Evolutionary conservation across 2,797 vertebrate genomes (phyloP).

Genomic region (Gobio occitaniae): DNA sequence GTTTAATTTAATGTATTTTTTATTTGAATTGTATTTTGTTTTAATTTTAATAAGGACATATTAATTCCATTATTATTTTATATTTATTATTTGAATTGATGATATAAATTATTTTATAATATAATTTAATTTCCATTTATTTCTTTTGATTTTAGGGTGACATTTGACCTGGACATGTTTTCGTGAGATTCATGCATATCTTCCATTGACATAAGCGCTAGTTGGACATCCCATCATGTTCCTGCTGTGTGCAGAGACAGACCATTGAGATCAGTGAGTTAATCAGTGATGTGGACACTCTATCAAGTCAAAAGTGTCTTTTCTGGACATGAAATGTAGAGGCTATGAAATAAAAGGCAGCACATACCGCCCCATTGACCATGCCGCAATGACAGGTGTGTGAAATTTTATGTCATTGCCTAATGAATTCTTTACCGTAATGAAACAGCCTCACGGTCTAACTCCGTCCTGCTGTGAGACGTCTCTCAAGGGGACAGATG

Average conservation of each 20-base stretch:
- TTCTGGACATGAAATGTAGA: slow-evolving; percentile 27
- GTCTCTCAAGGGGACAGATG: slow-evolving; percentile 51
- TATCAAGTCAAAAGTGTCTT: slow-evolving; percentile 29
- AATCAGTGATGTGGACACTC: neutral
- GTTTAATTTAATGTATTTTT: neutral
- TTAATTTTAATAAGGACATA: too few species aligned
- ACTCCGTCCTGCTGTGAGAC: slow-evolving; percentile 26
- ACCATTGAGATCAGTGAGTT: neutral
- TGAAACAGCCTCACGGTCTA: slow-evolving; percentile 10
- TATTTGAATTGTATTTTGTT: too few species aligned
- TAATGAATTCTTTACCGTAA: slow-evolving; percentile 35
- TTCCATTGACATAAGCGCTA: neutral
- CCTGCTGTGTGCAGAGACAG: slow-evolving; percentile 3
- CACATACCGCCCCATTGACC: neutral
- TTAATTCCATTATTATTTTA: too few species aligned
- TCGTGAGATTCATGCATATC: neutral
- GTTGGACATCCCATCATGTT: neutral
- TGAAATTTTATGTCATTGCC: neutral
- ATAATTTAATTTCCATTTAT: neutral
- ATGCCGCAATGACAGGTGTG: neutral
- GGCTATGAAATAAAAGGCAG: neutral
- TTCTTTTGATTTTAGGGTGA: neutral
- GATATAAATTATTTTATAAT: neutral
- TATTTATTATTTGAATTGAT: too few species aligned
- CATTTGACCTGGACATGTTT: slow-evolving; percentile 18